Evolutionary conservation across 2,113 vertebrate species (phyloP).

Genomic region (Bufo bufo): DNA sequence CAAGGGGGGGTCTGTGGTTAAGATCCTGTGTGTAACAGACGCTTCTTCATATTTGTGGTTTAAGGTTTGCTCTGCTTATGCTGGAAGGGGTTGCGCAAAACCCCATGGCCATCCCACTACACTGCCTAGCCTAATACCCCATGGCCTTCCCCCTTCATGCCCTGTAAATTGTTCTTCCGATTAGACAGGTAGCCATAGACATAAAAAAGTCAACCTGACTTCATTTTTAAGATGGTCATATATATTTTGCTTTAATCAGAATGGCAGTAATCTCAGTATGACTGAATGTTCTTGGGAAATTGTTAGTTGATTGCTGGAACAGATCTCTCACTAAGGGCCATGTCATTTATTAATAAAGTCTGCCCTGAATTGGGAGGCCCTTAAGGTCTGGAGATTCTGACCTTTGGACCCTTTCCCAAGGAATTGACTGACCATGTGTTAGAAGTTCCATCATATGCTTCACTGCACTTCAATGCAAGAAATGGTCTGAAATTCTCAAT

Average conservation of each 20-base stretch:
- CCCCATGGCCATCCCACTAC: background rate
- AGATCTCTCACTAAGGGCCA: background rate
- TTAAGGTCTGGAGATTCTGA: background rate
- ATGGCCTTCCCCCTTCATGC: background rate
- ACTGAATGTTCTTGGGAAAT: background rate
- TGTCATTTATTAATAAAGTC: background rate
- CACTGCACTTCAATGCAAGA: background rate
- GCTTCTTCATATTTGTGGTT: background rate
- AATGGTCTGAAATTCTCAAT: background rate
- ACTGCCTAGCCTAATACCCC: background rate
- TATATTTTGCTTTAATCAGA: background rate
- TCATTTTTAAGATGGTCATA: background rate
- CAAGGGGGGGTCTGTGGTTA: background rate
- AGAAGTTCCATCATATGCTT: background rate
- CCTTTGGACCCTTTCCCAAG: background rate
- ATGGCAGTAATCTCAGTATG: background rate
- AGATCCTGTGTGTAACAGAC: background rate
- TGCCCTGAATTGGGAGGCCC: background rate
- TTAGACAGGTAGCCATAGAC: background rate
- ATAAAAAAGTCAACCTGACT: background rate
- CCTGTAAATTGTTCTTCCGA: background rate
- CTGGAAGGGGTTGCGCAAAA: background rate
- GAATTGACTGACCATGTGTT: background rate
- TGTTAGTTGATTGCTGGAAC: background rate
- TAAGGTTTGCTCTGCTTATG: slow-evolving; percentile 28